Evolutionary conservation across 2,113 vertebrate species (phyloP).

Genomic region (Brachypteracias leptosomus): DNA sequence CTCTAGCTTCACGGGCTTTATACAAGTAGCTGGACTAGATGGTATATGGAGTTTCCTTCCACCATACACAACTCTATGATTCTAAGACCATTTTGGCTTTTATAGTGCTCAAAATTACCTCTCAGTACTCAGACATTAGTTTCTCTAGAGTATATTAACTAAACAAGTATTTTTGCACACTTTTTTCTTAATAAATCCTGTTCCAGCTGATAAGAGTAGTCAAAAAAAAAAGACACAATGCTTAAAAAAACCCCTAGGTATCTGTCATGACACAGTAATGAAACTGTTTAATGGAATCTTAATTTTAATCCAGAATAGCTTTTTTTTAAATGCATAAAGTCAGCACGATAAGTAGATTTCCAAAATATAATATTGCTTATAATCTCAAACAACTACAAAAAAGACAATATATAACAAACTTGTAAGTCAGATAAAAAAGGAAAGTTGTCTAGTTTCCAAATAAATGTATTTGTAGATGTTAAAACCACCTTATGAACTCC

Average conservation of each 20-base stretch:
- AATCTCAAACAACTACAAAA: not conserved
- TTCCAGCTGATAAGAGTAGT: not conserved
- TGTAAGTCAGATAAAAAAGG: not conserved
- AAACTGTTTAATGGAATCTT: not conserved
- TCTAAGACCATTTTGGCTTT: not conserved
- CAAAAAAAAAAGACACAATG: not conserved
- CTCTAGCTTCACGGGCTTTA: not conserved
- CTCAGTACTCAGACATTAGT: not conserved
- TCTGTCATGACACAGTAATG: not conserved
- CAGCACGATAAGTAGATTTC: not conserved
- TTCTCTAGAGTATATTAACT: slow-evolving; percentile 6
- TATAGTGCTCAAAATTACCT: not conserved
- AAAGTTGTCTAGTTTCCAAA: not conserved
- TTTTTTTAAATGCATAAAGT: not conserved
- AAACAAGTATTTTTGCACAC: not conserved
- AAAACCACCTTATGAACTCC: not conserved
- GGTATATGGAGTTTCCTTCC: not conserved
- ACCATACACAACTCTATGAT: not conserved
- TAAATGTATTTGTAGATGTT: not conserved
- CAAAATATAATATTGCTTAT: not conserved
- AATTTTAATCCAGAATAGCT: not conserved
- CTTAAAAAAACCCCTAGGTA: not conserved
- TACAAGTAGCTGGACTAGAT: not conserved
- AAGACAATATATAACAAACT: not conserved
- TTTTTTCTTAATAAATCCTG: not conserved